phyloP scores from a whole-genome alignment of 1,140 invertebrate species.

The Drosophila punjabiensis region DNA sequence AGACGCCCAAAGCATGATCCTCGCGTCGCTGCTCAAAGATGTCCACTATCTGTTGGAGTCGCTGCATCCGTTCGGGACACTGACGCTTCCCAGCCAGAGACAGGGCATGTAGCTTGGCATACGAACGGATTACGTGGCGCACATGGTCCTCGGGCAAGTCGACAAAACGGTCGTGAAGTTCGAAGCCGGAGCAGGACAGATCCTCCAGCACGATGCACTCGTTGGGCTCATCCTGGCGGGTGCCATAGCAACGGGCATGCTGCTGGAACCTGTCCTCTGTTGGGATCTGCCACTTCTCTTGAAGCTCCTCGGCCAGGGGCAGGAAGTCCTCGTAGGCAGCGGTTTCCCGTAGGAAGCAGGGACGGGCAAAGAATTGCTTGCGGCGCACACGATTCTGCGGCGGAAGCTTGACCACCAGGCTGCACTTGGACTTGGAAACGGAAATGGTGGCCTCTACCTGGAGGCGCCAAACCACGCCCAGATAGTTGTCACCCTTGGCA shows the following conservation, averaged over 20 bases:
- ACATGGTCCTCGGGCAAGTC: slow-evolving; percentile 85
- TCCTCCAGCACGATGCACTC: slow-evolving; percentile 87
- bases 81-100: slow-evolving; percentile 86
- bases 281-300: slow-evolving; percentile 63
- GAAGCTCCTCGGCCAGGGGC: slow-evolving; percentile 77
- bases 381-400: slow-evolving; percentile 66
- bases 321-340: slow-evolving; percentile 80
- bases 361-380: slow-evolving; percentile 72
- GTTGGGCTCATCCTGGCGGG: slow-evolving; percentile 70
- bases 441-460: background rate
- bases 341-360: slow-evolving; percentile 78
- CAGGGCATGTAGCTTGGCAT: slow-evolving; percentile 87
- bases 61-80: slow-evolving; percentile 50
- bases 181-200: slow-evolving; percentile 85
- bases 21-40: slow-evolving; percentile 67
- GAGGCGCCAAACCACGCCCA: slow-evolving; percentile 80
- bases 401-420: slow-evolving; percentile 74
- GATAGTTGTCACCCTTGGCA: slow-evolving; percentile 84
- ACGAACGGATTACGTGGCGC: slow-evolving; percentile 85
- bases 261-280: slow-evolving; percentile 66
- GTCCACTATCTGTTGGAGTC: slow-evolving; percentile 73
- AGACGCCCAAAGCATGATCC: slow-evolving; percentile 51
- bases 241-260: slow-evolving; percentile 84
- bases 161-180: slow-evolving; percentile 85
- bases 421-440: background rate